Evolutionary conservation across 2,888 invertebrate genomes (phyloP), one percentile per base, ranked within the genome.

Genomic region (Seira musarum): DNA sequence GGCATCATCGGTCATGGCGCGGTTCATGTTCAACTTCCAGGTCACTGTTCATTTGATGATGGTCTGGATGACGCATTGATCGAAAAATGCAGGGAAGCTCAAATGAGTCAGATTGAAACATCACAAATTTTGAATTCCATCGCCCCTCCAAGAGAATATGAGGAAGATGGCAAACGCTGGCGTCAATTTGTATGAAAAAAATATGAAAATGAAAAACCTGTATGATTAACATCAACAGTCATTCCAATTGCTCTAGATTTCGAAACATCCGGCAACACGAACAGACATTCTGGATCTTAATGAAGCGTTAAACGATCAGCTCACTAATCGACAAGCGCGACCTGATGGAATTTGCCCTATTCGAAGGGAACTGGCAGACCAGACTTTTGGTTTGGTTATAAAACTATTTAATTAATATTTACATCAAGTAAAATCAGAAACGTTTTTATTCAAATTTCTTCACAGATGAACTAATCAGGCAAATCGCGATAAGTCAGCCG

Each of bases 331-430:
- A 22, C 83, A 81, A 78, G 78, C 83, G 1, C 49, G 83, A 46
- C 71, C 78, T 1, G 81, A 78, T 46, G 81, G 83, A 0, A 74
- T 83, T 8, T 83, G 83, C 46, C 74, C 75, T 0, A 83, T 83
- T 21, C 57, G 83, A 46, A 46, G 83, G 46, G 78, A 83, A 61
- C 61, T 83, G 15, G 78, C 78, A 22, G 64, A 53, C 25, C 83
- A 83, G 60, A 49, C 75, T n/a, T 78, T 83, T 68, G 80, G 82
- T 83, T n/a, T n/a, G n/a, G n/a, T n/a, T n/a, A n/a, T n/a, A n/a
- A n/a, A n/a, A n/a, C n/a, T n/a, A n/a, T n/a, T n/a, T n/a, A n/a
- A n/a, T n/a, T n/a, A n/a, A n/a, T n/a, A n/a, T n/a, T n/a, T n/a
- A n/a, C n/a, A n/a, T n/a, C n/a, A n/a, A n/a, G n/a, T n/a, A n/a